These are phyloP conservation scores for Tupiocoris notatus DNA, from an alignment of 2,888 invertebrate genomes.

Conservation along the genomic window DNA sequence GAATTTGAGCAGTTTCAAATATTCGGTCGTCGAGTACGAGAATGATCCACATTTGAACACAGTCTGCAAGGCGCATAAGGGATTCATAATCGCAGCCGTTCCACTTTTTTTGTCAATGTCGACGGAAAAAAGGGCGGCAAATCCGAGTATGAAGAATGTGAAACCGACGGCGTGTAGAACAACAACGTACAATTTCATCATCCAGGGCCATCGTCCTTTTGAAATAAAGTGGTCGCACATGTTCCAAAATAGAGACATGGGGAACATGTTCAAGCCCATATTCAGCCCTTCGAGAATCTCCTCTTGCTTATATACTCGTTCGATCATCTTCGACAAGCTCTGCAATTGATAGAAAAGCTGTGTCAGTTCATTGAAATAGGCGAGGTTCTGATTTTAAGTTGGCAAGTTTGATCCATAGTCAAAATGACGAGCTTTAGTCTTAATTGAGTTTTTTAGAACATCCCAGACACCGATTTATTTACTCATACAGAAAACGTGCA, in stretches of 20 bases:
- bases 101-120: constrained; percentile 3
- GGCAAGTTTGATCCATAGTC: no score
- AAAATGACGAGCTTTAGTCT: no score
- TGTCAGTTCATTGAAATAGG: no score
- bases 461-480: no score
- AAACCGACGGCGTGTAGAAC: constrained; percentile 5
- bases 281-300: constrained; percentile 4
- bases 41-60: constrained; percentile 17
- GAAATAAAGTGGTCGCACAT: neutral
- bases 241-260: neutral
- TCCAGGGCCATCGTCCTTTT: neutral
- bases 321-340: neutral
- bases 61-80: constrained; percentile 11
- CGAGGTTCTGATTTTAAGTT: no score
- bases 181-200: neutral
- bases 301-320: neutral
- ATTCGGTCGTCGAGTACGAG: neutral
- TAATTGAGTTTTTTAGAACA: no score
- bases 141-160: constrained; percentile 7
- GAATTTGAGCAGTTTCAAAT: neutral
- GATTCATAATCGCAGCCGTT: constrained; percentile 18
- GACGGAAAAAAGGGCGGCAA: neutral
- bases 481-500: no score
- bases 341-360: no score
- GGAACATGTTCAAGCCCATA: neutral